A percentile compares a stretch with the other conserved stretches of the same genome.
Conservation (phyloP, 2,113 vertebrate genomes). For the Pseudopodoces humilis region DNA sequence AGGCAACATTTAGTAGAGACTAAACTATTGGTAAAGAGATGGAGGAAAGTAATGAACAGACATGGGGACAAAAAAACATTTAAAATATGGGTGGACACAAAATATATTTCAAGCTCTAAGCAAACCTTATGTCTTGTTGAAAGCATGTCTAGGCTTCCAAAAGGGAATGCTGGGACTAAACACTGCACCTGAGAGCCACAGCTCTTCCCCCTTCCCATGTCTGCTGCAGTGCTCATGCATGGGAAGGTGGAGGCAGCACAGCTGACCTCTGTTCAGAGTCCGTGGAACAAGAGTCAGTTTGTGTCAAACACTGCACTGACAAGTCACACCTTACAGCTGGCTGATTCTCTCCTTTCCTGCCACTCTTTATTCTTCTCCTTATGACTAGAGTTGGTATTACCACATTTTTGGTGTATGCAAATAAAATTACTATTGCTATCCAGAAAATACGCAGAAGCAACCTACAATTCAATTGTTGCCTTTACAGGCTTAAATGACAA, state of each 20-base stretch:
- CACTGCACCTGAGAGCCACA: neutral
- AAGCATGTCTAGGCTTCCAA: neutral
- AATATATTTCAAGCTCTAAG: neutral
- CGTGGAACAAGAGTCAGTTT: neutral
- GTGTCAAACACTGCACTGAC: rapidly evolving
- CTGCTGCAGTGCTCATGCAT: neutral
- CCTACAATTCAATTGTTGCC: neutral
- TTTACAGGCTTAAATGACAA: neutral
- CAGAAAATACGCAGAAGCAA: neutral
- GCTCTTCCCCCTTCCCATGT: neutral
- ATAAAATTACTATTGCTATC: neutral
- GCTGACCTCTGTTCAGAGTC: conserved; percentile 23
- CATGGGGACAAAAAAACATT: rapidly evolving
- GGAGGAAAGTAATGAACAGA: neutral
- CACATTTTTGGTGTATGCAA: neutral
- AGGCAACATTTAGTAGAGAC: neutral
- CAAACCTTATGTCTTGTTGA: neutral
- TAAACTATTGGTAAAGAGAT: neutral
- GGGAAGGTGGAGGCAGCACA: neutral
- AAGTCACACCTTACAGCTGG: neutral
- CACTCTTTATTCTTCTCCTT: neutral
- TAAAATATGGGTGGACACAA: neutral
- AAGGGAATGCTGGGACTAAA: neutral
- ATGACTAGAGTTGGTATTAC: neutral
- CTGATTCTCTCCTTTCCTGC: neutral